phyloP scores from a whole-genome alignment of 2,113 vertebrate species.

The Galbula dea region DNA sequence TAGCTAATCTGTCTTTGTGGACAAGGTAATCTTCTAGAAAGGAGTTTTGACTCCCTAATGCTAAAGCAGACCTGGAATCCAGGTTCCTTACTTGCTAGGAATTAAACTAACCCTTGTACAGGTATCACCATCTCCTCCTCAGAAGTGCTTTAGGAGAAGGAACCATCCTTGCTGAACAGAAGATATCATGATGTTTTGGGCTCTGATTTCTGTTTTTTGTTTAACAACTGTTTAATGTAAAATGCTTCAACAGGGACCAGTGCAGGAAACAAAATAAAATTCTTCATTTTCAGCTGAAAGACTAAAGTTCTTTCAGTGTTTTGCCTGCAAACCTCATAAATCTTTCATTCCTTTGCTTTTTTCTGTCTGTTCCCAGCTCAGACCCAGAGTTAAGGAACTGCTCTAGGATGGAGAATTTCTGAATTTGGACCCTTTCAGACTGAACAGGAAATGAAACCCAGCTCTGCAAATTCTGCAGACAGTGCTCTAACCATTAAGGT shows the following conservation, averaged over 20 bases:
- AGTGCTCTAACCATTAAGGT: not conserved
- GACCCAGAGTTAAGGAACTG: not conserved
- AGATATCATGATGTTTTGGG: not conserved
- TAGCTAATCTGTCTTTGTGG: not conserved
- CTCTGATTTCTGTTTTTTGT: not conserved
- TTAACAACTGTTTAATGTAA: not conserved
- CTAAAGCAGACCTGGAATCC: not conserved
- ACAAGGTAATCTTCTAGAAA: not conserved
- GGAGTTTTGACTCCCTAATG: not conserved
- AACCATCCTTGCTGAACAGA: not conserved
- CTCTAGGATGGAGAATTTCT: not conserved
- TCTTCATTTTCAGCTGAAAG: conserved; percentile 31
- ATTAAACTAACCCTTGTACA: not conserved
- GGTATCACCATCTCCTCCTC: not conserved
- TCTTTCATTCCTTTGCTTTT: conserved; percentile 19
- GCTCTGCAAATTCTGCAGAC: conserved; percentile 9
- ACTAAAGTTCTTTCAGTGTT: not conserved
- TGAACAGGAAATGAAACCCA: conserved; percentile 31
- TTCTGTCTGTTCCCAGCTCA: conserved; percentile 1
- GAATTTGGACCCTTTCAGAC: conserved; percentile 18
- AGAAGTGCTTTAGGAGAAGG: not conserved
- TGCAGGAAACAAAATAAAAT: conserved; percentile 46
- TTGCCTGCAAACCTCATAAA: conserved; percentile 37
- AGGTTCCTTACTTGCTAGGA: not conserved
- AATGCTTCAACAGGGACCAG: conserved; percentile 19